Conservation (phyloP, 2,888 invertebrate species). For the Habrosyne pyritoides region DNA sequence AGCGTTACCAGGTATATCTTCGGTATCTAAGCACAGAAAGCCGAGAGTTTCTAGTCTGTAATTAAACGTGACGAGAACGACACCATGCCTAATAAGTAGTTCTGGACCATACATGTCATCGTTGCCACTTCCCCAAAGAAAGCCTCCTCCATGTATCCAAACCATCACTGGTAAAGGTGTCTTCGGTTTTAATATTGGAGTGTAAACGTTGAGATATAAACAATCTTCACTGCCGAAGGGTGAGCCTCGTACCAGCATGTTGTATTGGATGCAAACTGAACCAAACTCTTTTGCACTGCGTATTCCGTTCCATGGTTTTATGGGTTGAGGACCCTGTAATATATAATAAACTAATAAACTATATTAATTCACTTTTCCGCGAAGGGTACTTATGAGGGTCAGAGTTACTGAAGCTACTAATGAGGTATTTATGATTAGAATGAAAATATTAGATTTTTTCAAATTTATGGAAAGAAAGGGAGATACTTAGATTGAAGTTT, state of each 20-base stretch:
- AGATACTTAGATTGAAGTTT: too few relatives aligned
- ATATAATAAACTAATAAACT: not conserved
- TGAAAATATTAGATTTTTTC: too few relatives aligned
- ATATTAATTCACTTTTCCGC: not conserved
- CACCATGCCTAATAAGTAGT: conserved; percentile 58
- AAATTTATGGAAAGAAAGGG: too few relatives aligned
- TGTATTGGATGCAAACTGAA: conserved; percentile 49
- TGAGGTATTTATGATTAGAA: too few relatives aligned
- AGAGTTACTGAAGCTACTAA: not conserved
- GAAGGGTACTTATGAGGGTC: not conserved
- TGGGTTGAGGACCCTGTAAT: conserved; percentile 61
- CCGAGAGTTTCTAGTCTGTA: conserved; percentile 69
- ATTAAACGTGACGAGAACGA: conserved; percentile 69
- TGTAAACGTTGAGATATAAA: conserved; percentile 69
- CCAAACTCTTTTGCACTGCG: conserved; percentile 60
- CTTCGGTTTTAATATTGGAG: conserved; percentile 48
- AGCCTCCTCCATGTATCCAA: conserved; percentile 68
- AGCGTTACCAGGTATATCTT: conserved; percentile 72
- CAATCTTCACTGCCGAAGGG: conserved; percentile 60
- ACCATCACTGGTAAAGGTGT: conserved; percentile 61
- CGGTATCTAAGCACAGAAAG: conserved; percentile 63
- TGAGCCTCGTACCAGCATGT: conserved; percentile 27
- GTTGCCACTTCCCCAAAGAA: conserved; percentile 55
- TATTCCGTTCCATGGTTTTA: conserved; percentile 60
- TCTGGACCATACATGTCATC: conserved; percentile 64